Base-by-base conservation (phyloP, 2,888 invertebrate species). In the Zootermopsis nevadensis region DNA sequence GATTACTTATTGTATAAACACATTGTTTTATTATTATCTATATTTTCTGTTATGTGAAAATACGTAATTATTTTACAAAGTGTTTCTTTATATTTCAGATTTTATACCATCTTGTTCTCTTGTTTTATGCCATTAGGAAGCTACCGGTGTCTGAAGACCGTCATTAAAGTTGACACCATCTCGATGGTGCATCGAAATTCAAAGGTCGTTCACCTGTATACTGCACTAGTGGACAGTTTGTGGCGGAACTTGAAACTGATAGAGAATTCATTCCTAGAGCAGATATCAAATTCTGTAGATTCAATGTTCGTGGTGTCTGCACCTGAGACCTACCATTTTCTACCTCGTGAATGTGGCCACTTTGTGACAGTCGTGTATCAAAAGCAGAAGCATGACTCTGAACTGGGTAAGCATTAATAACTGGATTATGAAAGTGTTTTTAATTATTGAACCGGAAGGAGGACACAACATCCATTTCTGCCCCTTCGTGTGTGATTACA, bases 311-410 rank as follows among this genome's bases (percentile, higher is more conserved):
- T 88, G 86, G 86, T 90, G 35, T 86, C 91, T 85, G 89, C 93
- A 81, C 94, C 95, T 27, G 92, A 93, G 89, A 93, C 94, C 74
- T 93, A 93, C 88, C 97, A 97, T 89, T 97, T 95, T 88, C 92
- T 93, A 85, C 94, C 95, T 22, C 88, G 90, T 85, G 92, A 93
- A 85, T 92, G 95, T 86, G 95, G 95, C 1, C 96, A 96, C 89
- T 94, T 96, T 87, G 88, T 97, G 31, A 95, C 96, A 19, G 91
- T 94, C 86, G 91, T 95, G 72, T 94, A 95, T 88, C 93, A 95
- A 27, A 92, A 92, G 87, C 92, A 91, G 83, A 90, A 93, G 77
- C 90, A 92, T 7, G 95, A 96, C 87, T 93, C 94, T 85, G 92
- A 93, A 86, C 92, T 94, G 88, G 92, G 95, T 94, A 91, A 91